Evolutionary conservation across 2,888 invertebrate species (phyloP).

Genomic region (Caenorhabditis afra): DNA sequence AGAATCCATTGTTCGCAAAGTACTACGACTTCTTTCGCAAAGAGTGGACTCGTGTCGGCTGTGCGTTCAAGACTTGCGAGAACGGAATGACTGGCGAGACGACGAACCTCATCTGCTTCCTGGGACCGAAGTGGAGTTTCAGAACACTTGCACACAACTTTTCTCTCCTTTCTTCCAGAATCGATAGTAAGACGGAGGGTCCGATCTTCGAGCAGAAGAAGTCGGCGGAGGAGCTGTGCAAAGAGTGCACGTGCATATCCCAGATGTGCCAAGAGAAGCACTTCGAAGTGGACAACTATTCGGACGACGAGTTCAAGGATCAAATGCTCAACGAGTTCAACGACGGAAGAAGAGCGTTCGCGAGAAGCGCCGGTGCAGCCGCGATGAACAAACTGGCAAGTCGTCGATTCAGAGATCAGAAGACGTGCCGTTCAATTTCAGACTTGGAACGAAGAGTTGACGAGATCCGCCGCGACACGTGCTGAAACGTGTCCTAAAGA

Average conservation of each 20-base stretch:
- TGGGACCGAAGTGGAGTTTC: conserved; percentile 36
- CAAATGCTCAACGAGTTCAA: conserved; percentile 20
- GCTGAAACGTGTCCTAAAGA: too few species aligned
- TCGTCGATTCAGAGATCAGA: too few species aligned
- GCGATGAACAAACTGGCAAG: conserved; percentile 9
- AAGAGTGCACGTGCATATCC: not conserved
- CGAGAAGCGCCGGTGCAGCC: not conserved
- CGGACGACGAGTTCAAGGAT: conserved; percentile 21
- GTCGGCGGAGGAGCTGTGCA: not conserved
- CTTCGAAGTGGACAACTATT: not conserved
- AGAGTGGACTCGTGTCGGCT: conserved; percentile 24
- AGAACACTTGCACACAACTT: too few species aligned
- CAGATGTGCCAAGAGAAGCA: not conserved
- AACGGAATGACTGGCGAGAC: conserved; percentile 19
- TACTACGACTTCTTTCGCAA: conserved; percentile 15
- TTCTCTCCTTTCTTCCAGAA: too few species aligned
- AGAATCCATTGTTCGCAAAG: not conserved
- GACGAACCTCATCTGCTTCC: conserved; percentile 17
- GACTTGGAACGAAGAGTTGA: conserved; percentile 15
- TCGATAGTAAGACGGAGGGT: not conserved
- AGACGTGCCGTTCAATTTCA: not conserved
- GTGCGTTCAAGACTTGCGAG: conserved; percentile 19
- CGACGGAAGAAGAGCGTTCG: conserved; percentile 21
- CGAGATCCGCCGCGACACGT: not conserved
- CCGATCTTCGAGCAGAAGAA: not conserved